Base-by-base conservation (phyloP, 2,797 vertebrate species). In the Lutjanus argentimaculatus region DNA sequence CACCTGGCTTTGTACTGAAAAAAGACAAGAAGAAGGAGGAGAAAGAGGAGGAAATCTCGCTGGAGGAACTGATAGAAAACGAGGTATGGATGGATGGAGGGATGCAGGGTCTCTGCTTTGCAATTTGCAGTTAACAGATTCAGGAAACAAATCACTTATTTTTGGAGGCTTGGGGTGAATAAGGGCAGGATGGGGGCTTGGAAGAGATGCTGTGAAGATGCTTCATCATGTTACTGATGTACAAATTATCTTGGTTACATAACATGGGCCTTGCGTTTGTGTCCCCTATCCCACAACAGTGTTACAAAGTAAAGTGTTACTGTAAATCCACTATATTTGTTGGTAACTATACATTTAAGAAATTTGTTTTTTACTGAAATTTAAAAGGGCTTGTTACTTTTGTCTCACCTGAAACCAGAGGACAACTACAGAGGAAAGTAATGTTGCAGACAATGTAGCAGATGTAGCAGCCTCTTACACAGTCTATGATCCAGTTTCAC, bases 21-120 rank as follows among this genome's bases (percentile, higher is more conserved):
- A 99, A 97, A 69, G 97, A 99, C 90, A 98, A 98, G 81, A 99
- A 99, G 95, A 99, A 99, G 89, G 98, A 99, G 82, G 97, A 98
- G 84, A 97, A 96, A 0, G 96, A 97, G 88, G 97, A 99, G 42
- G 97, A 99, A 90, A 97, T 99, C 85, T 99, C 98, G 0, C 92
- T 99, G 93, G 98, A 99, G 95, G 99, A 99, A 56, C 96, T 99
- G 83, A 97, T 99, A 92, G 99, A 99, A 94, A 98, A 95, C 64
- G 98, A 99, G 97, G 99, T 98, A 88, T 83, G 82, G 49, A 40
- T 8, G 52, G 21, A 48, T 0, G 13, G 49, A 67, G 13, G 14
- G 45, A 40, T 13, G 36, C 3, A 1, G n/a, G 48, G 36, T 62
- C 43, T n/a, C 19, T 2, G 2, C 48, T 19, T 15, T 25, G 16